Evolutionary conservation across 2,113 vertebrate species (phyloP).

Genomic region (Sturnira hondurensis): DNA sequence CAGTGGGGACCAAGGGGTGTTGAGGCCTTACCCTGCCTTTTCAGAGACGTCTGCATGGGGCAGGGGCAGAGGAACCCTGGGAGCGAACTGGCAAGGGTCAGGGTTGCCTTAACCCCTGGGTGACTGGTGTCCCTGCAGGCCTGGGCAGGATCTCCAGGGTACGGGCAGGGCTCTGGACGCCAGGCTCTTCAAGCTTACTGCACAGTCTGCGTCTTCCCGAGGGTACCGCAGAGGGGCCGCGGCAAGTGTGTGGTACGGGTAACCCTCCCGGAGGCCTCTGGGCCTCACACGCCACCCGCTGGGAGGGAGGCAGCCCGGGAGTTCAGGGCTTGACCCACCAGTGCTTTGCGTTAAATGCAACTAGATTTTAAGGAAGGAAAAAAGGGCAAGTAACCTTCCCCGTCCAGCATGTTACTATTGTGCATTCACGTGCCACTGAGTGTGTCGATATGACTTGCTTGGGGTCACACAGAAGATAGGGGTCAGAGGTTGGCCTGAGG

Average conservation of each 20-base stretch:
- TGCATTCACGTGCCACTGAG: not conserved
- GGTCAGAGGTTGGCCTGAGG: not conserved
- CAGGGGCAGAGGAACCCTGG: not conserved
- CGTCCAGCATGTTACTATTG: not conserved
- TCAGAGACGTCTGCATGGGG: rapidly evolving
- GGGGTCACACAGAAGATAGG: not conserved
- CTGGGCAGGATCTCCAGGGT: no score
- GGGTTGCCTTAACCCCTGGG: not conserved
- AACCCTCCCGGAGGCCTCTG: not conserved
- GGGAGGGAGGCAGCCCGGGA: no score
- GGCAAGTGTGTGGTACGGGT: rapidly evolving
- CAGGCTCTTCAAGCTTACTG: not conserved
- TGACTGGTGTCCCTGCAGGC: not conserved
- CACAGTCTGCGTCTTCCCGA: not conserved
- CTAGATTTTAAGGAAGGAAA: not conserved
- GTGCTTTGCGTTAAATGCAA: not conserved
- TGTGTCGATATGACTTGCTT: not conserved
- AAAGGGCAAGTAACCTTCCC: not conserved
- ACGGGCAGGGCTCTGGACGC: rapidly evolving
- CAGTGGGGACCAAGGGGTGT: rapidly evolving
- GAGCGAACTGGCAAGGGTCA: not conserved
- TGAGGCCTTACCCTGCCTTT: not conserved
- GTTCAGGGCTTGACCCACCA: not conserved
- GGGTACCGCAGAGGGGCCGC: not conserved
- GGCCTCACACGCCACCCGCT: rapidly evolving